Conservation (phyloP, 2,113 vertebrate genomes). For the Zingel zingel region DNA sequence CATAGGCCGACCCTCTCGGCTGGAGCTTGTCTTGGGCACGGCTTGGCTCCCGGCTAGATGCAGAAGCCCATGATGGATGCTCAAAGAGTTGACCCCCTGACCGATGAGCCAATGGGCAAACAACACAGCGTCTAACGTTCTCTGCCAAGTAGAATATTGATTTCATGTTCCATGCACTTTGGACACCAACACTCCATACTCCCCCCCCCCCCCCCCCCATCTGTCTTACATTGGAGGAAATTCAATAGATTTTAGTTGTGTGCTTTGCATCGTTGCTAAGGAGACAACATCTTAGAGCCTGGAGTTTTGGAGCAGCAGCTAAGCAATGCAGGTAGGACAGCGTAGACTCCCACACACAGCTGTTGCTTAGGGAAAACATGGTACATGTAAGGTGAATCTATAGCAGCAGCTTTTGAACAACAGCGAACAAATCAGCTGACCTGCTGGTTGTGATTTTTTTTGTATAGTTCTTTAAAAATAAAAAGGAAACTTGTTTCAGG, state of each 20-base stretch:
- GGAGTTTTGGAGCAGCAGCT: slow-evolving; percentile 57
- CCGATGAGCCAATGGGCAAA: slow-evolving; percentile 78
- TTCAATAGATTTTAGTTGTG: slow-evolving; percentile 72
- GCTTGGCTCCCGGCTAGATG: slow-evolving; percentile 66
- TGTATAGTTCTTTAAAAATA: no score
- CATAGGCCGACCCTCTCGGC: slow-evolving; percentile 45
- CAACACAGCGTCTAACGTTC: slow-evolving; percentile 77
- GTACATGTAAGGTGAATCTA: slow-evolving; percentile 53
- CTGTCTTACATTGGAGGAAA: slow-evolving; percentile 72
- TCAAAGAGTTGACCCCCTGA: slow-evolving; percentile 77
- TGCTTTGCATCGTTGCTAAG: slow-evolving; percentile 79
- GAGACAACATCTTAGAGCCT: slow-evolving; percentile 70
- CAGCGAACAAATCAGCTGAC: slow-evolving; percentile 67
- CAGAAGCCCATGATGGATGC: slow-evolving; percentile 79
- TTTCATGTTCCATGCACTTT: slow-evolving; percentile 78
- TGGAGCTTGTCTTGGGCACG: slow-evolving; percentile 64
- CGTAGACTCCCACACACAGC: slow-evolving; percentile 71
- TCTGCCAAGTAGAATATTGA: slow-evolving; percentile 85
- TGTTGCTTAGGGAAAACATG: slow-evolving; percentile 64
- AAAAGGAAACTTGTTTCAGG: no score
- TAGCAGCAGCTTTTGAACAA: slow-evolving; percentile 43
- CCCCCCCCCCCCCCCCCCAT: slow-evolving; percentile 1
- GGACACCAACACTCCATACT: slow-evolving; percentile 40
- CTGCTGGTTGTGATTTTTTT: background rate
- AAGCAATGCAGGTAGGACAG: slow-evolving; percentile 69